These are phyloP conservation scores for Oligia fasciuncula DNA, from an alignment of 2,888 invertebrate genomes.

Conservation along the genomic window DNA sequence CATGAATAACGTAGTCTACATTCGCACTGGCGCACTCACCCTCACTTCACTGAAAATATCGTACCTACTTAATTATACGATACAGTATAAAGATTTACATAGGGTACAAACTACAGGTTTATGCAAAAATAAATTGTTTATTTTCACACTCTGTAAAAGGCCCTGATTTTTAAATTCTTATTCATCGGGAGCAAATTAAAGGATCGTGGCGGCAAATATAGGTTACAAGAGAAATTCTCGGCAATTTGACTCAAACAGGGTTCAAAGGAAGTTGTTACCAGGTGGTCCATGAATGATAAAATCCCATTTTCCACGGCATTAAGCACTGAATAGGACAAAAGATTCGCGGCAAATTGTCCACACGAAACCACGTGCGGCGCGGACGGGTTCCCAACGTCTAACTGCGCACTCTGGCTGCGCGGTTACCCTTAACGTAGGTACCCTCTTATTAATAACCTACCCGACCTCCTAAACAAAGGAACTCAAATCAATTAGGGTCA, in stretches of 20 bases:
- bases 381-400: conserved; percentile 76
- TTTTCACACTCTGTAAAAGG: conserved; percentile 26
- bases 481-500: conserved; percentile 85
- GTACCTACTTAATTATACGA: conserved; percentile 47
- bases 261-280: conserved; percentile 62
- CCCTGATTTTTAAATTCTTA: conserved; percentile 48
- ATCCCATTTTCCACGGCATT: conserved; percentile 75
- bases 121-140: conserved; percentile 42
- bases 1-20: conserved; percentile 77
- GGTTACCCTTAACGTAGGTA: conserved; percentile 79
- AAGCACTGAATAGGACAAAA: conserved; percentile 82
- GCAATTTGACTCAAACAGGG: conserved; percentile 40
- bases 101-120: conserved; percentile 48
- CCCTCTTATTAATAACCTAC: conserved; percentile 84
- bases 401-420: conserved; percentile 88
- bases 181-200: conserved; percentile 41
- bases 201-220: conserved; percentile 30
- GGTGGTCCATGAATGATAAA: conserved; percentile 71
- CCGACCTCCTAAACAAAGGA: conserved; percentile 86
- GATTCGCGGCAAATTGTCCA: conserved; percentile 78
- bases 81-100: conserved; percentile 49
- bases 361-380: conserved; percentile 82
- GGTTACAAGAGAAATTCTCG: conserved; percentile 36
- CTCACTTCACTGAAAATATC: conserved; percentile 62
- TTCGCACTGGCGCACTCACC: conserved; percentile 71